phyloP scores from a whole-genome alignment of 2,797 vertebrate genomes.

The Odontamblyopus lacepedii region DNA sequence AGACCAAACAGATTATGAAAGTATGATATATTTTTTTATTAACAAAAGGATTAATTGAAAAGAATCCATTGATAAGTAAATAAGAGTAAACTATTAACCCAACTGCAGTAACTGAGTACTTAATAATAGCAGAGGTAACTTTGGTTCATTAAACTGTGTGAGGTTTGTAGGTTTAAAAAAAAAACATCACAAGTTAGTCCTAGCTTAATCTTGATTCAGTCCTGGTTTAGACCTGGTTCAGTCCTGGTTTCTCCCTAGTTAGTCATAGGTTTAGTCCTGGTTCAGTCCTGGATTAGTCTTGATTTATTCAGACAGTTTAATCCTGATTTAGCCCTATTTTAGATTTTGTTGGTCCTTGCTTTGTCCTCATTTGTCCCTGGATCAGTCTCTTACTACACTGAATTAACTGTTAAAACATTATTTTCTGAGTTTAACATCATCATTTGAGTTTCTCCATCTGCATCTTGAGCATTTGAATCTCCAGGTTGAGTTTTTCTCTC shows the following conservation, averaged over 20 bases:
- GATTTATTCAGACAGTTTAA: too few species aligned
- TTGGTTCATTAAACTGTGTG: neutral
- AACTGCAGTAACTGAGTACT: too few species aligned
- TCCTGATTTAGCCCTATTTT: neutral
- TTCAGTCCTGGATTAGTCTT: neutral
- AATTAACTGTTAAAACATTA: neutral
- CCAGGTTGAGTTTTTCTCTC: constrained; percentile 57
- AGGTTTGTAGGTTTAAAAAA: neutral
- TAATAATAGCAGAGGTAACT: too few species aligned
- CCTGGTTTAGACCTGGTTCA: neutral
- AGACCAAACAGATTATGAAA: neutral
- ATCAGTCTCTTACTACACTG: neutral
- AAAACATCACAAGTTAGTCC: neutral
- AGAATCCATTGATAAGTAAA: too few species aligned
- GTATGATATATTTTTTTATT: too few species aligned
- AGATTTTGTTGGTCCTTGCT: neutral
- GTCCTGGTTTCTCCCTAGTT: neutral
- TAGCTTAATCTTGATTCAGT: neutral
- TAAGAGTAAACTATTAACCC: too few species aligned
- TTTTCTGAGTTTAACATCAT: too few species aligned
- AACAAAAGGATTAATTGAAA: too few species aligned
- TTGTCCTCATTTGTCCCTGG: neutral
- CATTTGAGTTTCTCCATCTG: constrained; percentile 33
- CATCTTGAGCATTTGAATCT: constrained; percentile 48
- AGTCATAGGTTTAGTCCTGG: neutral